These are phyloP conservation scores for Siphlonurus alternatus DNA, from an alignment of 2,888 invertebrate species.

Conservation along the genomic window DNA sequence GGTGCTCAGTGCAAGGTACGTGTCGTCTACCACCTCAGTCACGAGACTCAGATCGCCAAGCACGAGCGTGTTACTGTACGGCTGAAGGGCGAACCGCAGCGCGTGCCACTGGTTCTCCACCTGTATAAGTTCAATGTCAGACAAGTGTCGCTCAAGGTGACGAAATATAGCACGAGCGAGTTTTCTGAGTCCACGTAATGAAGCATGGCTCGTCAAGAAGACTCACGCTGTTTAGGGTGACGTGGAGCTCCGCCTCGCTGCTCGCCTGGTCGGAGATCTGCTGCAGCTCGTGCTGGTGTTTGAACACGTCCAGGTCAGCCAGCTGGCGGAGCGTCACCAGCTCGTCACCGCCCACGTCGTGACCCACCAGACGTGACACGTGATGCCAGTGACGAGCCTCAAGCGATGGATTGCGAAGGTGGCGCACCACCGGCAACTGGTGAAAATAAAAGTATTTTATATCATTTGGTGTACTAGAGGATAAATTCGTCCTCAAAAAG, in stretches of 20 bases:
- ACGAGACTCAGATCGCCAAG: constrained; percentile 74
- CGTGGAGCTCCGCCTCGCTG: constrained; percentile 69
- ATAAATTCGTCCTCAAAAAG: no score
- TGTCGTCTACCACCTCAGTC: constrained; percentile 65
- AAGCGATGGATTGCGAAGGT: constrained; percentile 62
- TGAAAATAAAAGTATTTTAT: constrained; percentile 15
- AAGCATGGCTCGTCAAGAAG: no score
- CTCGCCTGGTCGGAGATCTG: constrained; percentile 78
- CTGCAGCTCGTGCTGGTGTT: constrained; percentile 53
- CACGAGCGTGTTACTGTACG: constrained; percentile 64
- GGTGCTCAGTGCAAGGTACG: constrained; percentile 70
- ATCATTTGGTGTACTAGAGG: no score
- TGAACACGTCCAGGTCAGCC: constrained; percentile 57
- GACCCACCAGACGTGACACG: constrained; percentile 53
- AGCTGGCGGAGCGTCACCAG: constrained; percentile 46
- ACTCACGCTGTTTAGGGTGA: constrained; percentile 54
- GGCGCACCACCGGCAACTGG: constrained; percentile 57
- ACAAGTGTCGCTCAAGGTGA: no score
- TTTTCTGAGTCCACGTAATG: no score
- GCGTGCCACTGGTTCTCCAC: constrained; percentile 73
- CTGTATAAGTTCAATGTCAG: no score
- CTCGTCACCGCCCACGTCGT: constrained; percentile 55
- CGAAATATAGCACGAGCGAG: no score
- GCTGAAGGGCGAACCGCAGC: constrained; percentile 56
- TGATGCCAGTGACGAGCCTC: constrained; percentile 71